Evolutionary conservation across 2,888 invertebrate genomes (phyloP).

Genomic region (Chymomyza caudatula): DNA sequence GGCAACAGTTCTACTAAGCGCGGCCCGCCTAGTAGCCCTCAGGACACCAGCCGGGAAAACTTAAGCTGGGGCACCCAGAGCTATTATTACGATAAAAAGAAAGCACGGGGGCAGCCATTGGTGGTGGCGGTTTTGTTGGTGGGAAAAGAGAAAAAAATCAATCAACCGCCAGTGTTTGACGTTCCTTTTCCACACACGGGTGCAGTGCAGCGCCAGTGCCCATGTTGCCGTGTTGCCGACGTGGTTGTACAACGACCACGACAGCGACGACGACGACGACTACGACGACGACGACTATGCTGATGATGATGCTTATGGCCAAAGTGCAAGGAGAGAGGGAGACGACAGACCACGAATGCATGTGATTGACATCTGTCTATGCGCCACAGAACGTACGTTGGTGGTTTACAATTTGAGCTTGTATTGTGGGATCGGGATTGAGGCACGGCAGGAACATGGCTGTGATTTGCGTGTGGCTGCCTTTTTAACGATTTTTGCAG

Average conservation of each 20-base stretch:
- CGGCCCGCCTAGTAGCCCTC: conserved; percentile 52
- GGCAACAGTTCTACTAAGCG: conserved; percentile 26
- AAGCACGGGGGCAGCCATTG: conserved; percentile 23
- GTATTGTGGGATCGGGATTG: neutral
- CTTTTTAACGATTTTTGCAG: conserved; percentile 24
- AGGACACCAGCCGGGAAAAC: conserved; percentile 1
- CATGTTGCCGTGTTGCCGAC: conserved; percentile 5
- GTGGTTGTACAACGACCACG: neutral
- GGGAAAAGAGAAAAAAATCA: conserved; percentile 54
- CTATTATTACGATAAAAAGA: conserved; percentile 40
- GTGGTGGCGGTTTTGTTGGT: neutral
- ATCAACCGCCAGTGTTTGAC: conserved; percentile 45
- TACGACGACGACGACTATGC: no score
- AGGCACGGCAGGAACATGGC: conserved; percentile 34
- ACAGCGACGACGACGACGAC: neutral
- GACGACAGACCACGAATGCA: conserved; percentile 25
- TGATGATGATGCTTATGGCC: conserved; percentile 1
- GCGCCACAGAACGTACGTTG: conserved; percentile 9
- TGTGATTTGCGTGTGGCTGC: conserved; percentile 48
- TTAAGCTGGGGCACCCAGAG: conserved; percentile 1
- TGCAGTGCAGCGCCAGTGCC: neutral
- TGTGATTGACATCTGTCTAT: conserved; percentile 65
- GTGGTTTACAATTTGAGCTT: neutral
- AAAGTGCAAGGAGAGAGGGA: conserved; percentile 2
- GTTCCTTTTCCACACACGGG: conserved; percentile 4